Evolutionary conservation across 2,113 vertebrate species (phyloP).

Genomic region (Nesoenas mayeri): DNA sequence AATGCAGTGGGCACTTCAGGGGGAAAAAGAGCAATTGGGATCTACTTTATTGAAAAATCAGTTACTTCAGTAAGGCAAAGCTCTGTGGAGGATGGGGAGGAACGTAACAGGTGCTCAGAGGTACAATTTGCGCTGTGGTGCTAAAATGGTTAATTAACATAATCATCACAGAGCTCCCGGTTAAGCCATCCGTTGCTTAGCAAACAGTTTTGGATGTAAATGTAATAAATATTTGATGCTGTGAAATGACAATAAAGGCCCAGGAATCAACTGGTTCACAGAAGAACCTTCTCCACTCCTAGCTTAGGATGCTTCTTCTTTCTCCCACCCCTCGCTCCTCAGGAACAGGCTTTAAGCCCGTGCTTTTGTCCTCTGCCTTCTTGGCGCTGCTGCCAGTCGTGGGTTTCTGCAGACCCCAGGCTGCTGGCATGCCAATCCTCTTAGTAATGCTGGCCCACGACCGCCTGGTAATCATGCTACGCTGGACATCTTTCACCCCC

Average conservation of each 20-base stretch:
- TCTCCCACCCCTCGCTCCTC: not conserved
- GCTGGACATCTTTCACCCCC: not conserved
- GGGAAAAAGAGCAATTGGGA: not conserved
- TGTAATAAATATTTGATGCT: conserved; percentile 59
- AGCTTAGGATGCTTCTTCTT: not conserved
- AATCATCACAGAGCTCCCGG: conserved; percentile 33
- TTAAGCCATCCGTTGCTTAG: conserved; percentile 64
- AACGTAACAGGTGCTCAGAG: conserved; percentile 18
- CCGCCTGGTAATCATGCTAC: accelerated
- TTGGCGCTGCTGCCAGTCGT: not conserved
- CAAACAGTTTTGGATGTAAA: conserved; percentile 62
- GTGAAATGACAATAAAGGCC: conserved; percentile 22
- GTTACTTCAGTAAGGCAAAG: not conserved
- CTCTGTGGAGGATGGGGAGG: not conserved
- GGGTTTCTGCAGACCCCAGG: not conserved
- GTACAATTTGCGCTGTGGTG: not conserved
- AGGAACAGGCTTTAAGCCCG: not conserved
- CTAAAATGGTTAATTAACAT: conserved; percentile 55
- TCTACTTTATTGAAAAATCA: not conserved
- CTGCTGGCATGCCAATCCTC: not conserved
- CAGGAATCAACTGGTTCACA: not conserved
- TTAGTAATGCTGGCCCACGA: not conserved
- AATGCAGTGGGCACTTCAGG: not conserved
- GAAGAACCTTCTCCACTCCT: not conserved
- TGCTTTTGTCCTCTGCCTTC: conserved; percentile 15